Base-by-base conservation (phyloP, 2,113 vertebrate genomes). In the Saimiri boliviensis region DNA sequence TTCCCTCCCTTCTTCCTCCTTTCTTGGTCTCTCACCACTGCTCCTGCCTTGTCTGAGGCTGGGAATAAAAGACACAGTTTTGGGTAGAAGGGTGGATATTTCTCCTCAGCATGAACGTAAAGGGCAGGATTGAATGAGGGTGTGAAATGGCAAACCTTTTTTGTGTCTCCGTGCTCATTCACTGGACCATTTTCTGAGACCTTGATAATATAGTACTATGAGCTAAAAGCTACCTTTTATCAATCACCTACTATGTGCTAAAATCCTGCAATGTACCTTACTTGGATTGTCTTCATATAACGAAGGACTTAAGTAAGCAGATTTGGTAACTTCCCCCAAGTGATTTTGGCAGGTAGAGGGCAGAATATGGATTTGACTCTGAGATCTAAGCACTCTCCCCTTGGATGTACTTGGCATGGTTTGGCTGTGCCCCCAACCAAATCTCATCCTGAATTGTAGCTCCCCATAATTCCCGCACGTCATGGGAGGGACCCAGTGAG, bases 1-100 rank as follows among this genome's bases (percentile, higher is more conserved):
- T 96, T 92, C 93, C 66, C 71, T 96, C 35, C 63, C 70, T 89
- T 42, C 73, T 85, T 54, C 40, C 73, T 95, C 56, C 79, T 95
- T 96, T 32, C 10, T 19, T 95, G 58, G 60, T 86, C 66, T 96
- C 58, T 63, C 52, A 71, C 54, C 49, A 52, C 52, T 86, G 54
- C 60, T 74, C 60, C 68, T 3, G 23, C 70, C 35, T 95, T 73
- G 80, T 88, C 68, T 81, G 45, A 40, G 82, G 79, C 79, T 97
- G 37, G 73, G 56, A 85, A 89, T 86, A 86, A 92, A 95, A 84
- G 17, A 89, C 58, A 83, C 3, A 21, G 70, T 71, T 94, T 96
- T 82, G 79, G 66, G 63, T 35, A 37, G 66, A 88, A 93, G 27
- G 37, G 30, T 80, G 40, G 56, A 49, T 63, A 54, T 91, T 84